phyloP scores from a whole-genome alignment of 2,113 vertebrate species.

The Vanacampus margaritifer region DNA sequence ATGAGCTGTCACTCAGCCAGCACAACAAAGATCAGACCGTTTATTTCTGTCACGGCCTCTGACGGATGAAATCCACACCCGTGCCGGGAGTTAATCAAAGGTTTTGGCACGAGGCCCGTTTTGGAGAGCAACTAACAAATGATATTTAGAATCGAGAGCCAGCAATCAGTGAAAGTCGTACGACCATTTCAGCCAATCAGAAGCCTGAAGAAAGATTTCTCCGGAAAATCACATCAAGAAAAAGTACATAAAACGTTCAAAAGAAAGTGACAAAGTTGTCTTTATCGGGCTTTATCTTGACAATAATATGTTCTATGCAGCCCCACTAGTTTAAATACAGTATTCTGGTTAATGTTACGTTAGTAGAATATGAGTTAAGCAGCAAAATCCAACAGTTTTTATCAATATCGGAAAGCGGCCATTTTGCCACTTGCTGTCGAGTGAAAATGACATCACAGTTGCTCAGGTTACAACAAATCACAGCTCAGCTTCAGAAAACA shows the following conservation, averaged over 20 bases:
- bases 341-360: too few relatives aligned
- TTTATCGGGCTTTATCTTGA: too few relatives aligned
- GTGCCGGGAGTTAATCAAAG: constrained; percentile 49
- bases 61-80: constrained; percentile 55
- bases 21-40: constrained; percentile 63
- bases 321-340: too few relatives aligned
- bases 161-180: constrained; percentile 1
- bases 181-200: neutral
- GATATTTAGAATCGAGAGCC: constrained; percentile 31
- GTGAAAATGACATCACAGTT: too few relatives aligned
- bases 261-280: neutral
- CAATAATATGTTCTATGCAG: too few relatives aligned
- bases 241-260: neutral
- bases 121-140: constrained; percentile 41
- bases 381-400: too few relatives aligned
- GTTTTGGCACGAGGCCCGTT: constrained; percentile 32
- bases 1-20: constrained; percentile 60
- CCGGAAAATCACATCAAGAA: neutral
- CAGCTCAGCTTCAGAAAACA: too few relatives aligned
- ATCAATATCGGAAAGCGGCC: too few relatives aligned
- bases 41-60: constrained; percentile 60
- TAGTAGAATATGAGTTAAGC: too few relatives aligned
- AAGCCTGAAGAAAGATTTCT: neutral
- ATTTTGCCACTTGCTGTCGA: too few relatives aligned
- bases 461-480: too few relatives aligned